These are phyloP conservation scores for Eretmochelys imbricata DNA, from an alignment of 2,113 vertebrate species.

Conservation along the genomic window DNA sequence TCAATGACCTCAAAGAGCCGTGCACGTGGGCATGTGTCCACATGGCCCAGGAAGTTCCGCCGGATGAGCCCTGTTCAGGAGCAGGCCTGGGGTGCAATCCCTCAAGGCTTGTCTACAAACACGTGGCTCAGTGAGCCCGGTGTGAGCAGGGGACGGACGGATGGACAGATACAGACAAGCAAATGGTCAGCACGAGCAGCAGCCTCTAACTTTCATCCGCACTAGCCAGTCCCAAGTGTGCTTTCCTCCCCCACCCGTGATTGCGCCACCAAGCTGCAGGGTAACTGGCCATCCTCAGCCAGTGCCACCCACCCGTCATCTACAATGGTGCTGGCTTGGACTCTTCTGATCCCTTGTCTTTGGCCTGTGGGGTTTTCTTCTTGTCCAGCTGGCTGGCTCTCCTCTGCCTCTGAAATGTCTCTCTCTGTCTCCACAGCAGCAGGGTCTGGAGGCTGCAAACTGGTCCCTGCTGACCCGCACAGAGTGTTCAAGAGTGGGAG, in stretches of 20 bases:
- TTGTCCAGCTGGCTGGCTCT: neutral
- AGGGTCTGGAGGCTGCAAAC: constrained; percentile 35
- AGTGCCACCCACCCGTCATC: neutral
- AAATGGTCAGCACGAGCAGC: neutral
- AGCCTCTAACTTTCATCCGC: neutral
- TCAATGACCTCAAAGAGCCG: neutral
- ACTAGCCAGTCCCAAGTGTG: neutral
- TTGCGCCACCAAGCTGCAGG: neutral
- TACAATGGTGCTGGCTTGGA: too few relatives aligned
- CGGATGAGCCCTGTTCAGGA: too few relatives aligned
- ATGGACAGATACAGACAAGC: neutral
- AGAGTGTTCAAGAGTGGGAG: constrained; percentile 72
- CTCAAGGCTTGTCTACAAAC: neutral
- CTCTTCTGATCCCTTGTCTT: neutral
- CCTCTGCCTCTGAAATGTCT: neutral
- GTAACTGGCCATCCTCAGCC: neutral
- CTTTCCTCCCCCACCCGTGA: neutral
- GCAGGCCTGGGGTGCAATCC: too few relatives aligned
- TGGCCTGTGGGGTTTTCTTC: too few relatives aligned
- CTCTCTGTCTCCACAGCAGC: neutral
- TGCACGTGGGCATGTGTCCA: neutral
- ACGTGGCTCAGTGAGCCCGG: neutral
- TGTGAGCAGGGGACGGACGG: neutral
- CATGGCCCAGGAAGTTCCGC: neutral
- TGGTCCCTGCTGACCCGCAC: constrained; percentile 55